These are phyloP conservation scores for Halichondria panicea DNA, from an alignment of 37 sponge, comb jelly and placozoan species.

Conservation along the genomic window DNA sequence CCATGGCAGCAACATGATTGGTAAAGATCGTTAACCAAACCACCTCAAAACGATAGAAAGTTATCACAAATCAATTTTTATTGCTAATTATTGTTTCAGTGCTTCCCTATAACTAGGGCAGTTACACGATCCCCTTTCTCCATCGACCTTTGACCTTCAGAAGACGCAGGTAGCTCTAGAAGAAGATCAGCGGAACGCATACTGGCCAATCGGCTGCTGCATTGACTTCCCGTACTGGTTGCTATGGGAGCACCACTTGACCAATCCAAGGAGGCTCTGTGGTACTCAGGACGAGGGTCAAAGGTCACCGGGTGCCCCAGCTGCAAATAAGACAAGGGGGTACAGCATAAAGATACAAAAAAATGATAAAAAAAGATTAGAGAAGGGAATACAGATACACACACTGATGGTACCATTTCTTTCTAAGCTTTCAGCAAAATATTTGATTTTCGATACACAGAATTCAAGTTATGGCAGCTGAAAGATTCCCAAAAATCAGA, in stretches of 20 bases:
- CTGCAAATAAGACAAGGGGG: slow-evolving; percentile 18
- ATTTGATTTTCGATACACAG: not conserved
- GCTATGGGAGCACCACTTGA: slow-evolving; percentile 31
- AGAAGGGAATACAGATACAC: not conserved
- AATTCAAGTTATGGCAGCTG: no score
- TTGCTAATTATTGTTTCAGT: no score
- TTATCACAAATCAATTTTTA: no score
- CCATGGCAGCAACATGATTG: no score
- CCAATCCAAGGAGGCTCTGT: slow-evolving; percentile 66
- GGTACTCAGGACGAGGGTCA: slow-evolving; percentile 91
- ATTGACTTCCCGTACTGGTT: slow-evolving; percentile 85
- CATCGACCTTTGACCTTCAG: no score
- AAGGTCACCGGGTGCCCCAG: slow-evolving; percentile 34
- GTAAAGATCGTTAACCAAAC: no score
- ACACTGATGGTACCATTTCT: not conserved
- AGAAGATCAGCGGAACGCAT: slow-evolving; percentile 90
- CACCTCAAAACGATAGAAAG: no score
- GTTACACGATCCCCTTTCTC: no score
- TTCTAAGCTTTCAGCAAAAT: not conserved
- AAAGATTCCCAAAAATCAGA: no score
- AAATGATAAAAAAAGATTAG: not conserved
- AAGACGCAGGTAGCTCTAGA: slow-evolving; percentile 83
- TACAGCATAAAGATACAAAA: not conserved
- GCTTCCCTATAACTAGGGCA: no score
- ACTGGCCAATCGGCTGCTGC: slow-evolving; percentile 95